Evolutionary conservation across 2,113 vertebrate species (phyloP).

Genomic region (Paradisaea rubra): DNA sequence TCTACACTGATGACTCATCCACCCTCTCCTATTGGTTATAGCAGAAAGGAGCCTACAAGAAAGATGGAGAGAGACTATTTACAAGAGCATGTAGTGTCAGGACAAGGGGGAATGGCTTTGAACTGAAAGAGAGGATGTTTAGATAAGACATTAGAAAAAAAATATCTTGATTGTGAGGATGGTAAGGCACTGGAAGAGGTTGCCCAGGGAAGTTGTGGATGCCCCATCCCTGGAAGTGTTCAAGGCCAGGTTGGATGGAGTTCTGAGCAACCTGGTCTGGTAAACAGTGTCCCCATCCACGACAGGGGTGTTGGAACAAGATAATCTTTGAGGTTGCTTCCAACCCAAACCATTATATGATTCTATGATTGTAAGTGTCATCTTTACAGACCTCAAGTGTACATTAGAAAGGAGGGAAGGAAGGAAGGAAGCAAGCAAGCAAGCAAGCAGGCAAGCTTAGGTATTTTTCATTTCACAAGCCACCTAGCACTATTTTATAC

Average conservation of each 20-base stretch:
- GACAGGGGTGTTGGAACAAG: background rate
- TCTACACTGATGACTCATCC: background rate
- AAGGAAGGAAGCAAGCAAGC: background rate
- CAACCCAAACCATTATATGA: background rate
- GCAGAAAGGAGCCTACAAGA: background rate
- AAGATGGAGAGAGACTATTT: background rate
- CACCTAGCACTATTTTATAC: background rate
- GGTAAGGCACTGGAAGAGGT: background rate
- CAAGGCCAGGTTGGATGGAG: too few species aligned
- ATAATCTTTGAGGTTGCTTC: background rate
- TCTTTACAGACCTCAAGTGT: background rate
- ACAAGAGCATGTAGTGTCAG: background rate
- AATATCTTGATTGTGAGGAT: background rate
- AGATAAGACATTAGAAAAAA: background rate
- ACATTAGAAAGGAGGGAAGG: background rate
- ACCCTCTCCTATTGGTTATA: background rate
- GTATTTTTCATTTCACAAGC: background rate
- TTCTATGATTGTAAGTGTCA: background rate
- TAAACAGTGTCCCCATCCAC: background rate
- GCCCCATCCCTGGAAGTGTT: background rate
- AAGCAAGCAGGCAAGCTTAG: background rate
- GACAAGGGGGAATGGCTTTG: background rate
- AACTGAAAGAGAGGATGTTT: background rate
- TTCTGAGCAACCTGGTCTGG: background rate
- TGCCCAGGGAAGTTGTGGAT: background rate